Conservation (phyloP, 2,888 invertebrate genomes). For the Cerastis rubricosa region DNA sequence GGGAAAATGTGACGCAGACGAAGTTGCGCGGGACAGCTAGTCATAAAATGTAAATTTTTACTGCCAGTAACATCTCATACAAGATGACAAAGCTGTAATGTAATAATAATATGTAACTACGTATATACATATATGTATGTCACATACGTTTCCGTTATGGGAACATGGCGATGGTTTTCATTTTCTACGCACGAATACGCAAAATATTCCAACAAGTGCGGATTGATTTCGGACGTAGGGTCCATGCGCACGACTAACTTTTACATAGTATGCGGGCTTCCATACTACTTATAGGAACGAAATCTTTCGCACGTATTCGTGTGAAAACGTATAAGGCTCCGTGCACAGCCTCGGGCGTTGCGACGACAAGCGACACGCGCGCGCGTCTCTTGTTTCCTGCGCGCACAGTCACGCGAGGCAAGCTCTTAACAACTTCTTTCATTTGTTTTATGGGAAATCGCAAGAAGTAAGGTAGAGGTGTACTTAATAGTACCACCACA, state of each 20-base stretch:
- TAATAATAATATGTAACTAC: not conserved
- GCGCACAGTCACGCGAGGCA: not conserved
- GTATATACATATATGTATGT: not conserved
- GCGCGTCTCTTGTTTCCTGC: not conserved
- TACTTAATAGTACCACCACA: not conserved
- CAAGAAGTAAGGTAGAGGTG: not conserved
- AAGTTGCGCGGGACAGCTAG: too few relatives aligned
- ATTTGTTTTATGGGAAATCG: not conserved
- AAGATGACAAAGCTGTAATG: not conserved
- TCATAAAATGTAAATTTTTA: too few relatives aligned
- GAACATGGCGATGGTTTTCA: not conserved
- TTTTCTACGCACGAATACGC: slow-evolving; percentile 15
- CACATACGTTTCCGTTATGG: not conserved
- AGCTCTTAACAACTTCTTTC: not conserved
- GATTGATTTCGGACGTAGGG: slow-evolving; percentile 27
- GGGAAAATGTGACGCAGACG: too few relatives aligned
- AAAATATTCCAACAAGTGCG: slow-evolving; percentile 16
- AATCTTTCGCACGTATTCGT: not conserved
- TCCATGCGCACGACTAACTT: slow-evolving; percentile 29
- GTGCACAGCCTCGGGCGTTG: not conserved
- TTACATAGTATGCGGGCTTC: slow-evolving; percentile 7
- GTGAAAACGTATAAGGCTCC: not conserved
- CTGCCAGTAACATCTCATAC: not conserved
- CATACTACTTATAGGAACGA: not conserved
- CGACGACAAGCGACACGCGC: not conserved